Conservation (phyloP, 2,797 vertebrate species). For the Eupleurogrammus muticus region DNA sequence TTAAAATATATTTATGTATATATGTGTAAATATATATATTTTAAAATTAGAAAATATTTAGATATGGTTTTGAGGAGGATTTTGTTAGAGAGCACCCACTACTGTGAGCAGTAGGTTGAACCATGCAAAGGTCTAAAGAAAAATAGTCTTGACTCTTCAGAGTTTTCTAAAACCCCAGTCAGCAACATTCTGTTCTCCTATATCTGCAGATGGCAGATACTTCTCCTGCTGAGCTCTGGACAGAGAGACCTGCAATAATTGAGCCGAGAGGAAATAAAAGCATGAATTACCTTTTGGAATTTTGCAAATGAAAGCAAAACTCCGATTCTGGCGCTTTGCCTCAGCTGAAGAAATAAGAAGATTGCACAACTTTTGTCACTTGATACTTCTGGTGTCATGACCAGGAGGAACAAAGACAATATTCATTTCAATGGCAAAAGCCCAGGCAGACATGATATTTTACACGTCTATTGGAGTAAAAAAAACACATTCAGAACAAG, state of each 20-base stretch:
- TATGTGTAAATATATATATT: too few species aligned
- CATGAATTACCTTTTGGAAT: constrained; percentile 17
- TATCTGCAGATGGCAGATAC: background rate
- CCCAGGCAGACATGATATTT: background rate
- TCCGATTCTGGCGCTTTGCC: constrained; percentile 12
- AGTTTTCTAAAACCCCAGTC: background rate
- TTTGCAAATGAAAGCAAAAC: constrained; percentile 46
- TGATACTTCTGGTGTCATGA: constrained; percentile 15
- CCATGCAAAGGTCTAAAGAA: too few species aligned
- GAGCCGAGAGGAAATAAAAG: constrained; percentile 8
- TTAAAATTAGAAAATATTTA: background rate
- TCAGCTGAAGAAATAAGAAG: constrained; percentile 15
- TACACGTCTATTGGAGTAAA: background rate
- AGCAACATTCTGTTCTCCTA: background rate
- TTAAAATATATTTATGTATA: background rate
- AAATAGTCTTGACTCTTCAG: too few species aligned
- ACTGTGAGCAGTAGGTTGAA: too few species aligned
- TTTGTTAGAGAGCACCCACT: background rate
- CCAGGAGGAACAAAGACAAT: constrained; percentile 1
- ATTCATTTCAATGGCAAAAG: background rate
- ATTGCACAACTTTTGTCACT: constrained; percentile 44
- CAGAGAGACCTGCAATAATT: background rate
- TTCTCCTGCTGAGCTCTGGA: constrained; percentile 7
- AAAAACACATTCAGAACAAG: background rate
- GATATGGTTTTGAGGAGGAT: background rate